Base-by-base conservation (phyloP, 2,888 invertebrate genomes). In the Lasioglossum zephyrum region DNA sequence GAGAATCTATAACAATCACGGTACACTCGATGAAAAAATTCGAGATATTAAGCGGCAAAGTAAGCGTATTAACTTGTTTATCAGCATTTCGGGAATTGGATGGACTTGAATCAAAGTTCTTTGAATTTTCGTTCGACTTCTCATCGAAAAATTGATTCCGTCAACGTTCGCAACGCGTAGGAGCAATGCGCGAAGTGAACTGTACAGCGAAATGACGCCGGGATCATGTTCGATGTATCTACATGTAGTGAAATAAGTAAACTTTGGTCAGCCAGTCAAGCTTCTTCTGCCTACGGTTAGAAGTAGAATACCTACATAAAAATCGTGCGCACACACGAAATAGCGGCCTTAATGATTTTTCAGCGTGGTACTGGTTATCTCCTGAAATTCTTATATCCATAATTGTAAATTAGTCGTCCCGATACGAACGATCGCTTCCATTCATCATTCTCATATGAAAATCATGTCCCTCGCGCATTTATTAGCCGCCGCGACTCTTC, bases 281-380 rank as follows among this genome's bases (percentile, higher is more conserved):
- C 49, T 73, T 53, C 11, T 36, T 18, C 44, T 53, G 49, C 36
- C 36, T 44, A 66, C 69, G 69, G 53, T 80, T 53, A 53, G 36
- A 70, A 26, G 39, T 82, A 74, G 57, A 11, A 57, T 57, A 36
- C 73, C 26, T 75, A 84, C 13, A 47, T 70, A 60, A 78, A 70
- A 83, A 85, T 87, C 85, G 89, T 89, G 89, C 88, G 89, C 90
- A 90, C 89, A 88, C 89, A 85, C 73, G 76, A 87, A 88, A 90
- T 88, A 90, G 88, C 88, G 89, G 89, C 90, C 89, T 89, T 90
- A 89, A 90, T 89, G 49, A 89, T 89, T 89, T 87, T 82, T 75
- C 80, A 84, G 72, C 85, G 85, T 85, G 44, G 77, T 88, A 87
- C 87, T 84, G 83, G 81, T 80, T 81, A 88, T 76, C 72, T 84